Percentiles rank a stretch among this genome's conserved stretches.
phyloP scores from a whole-genome alignment of 2,888 invertebrate genomes.

The Amiota communis region DNA sequence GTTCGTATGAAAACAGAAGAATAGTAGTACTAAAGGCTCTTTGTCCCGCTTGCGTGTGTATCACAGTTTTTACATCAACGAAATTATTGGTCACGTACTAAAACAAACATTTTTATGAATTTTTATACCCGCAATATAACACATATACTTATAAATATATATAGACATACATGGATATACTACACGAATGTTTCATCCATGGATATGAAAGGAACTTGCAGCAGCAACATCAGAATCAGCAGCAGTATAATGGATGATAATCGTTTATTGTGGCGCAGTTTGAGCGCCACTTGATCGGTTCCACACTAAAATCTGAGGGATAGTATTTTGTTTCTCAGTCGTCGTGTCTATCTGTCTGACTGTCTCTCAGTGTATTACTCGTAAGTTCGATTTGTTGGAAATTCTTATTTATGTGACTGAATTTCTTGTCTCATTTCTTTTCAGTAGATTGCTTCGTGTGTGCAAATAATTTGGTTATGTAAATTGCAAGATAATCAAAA shows the following conservation, averaged over 20 bases:
- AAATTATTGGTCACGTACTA: constrained; percentile 72
- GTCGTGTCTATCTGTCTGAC: constrained; percentile 30
- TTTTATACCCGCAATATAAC: constrained; percentile 6
- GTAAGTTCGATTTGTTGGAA: background rate
- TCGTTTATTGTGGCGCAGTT: constrained; percentile 58
- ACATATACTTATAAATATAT: constrained; percentile 2
- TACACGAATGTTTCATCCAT: constrained; percentile 38
- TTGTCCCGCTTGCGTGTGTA: constrained; percentile 57
- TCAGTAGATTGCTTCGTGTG: constrained; percentile 45
- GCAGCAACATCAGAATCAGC: background rate
- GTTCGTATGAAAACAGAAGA: background rate
- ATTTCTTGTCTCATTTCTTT: background rate
- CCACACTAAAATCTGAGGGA: background rate
- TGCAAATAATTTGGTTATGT: constrained; percentile 64
- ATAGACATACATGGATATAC: constrained; percentile 11
- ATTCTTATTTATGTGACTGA: background rate
- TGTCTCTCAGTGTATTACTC: constrained; percentile 24
- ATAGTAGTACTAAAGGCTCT: background rate
- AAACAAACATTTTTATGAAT: constrained; percentile 71
- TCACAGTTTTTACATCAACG: constrained; percentile 60
- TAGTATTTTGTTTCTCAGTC: constrained; percentile 32
- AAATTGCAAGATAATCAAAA: constrained; percentile 66
- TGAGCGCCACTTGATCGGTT: constrained; percentile 55
- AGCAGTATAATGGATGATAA: constrained; percentile 70
- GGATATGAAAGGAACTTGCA: constrained; percentile 19